A percentile compares a stretch with the other conserved stretches of the same genome.
Evolutionary conservation across 2,797 vertebrate genomes (phyloP).

Genomic region (Cynodonichthys magdalenae): DNA sequence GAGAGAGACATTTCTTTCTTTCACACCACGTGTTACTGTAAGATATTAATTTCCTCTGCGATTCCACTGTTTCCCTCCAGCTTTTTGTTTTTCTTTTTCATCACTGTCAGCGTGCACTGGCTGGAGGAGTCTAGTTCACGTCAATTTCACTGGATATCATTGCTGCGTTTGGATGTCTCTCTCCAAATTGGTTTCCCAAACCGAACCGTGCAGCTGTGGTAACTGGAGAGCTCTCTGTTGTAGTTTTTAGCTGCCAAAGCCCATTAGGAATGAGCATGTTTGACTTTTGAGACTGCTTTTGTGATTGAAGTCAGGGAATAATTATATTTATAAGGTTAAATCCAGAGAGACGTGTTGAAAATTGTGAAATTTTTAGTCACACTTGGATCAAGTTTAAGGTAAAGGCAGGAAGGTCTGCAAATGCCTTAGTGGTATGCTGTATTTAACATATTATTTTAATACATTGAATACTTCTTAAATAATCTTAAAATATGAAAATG

Average conservation of each 20-base stretch:
- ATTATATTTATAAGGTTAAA: conserved; percentile 50
- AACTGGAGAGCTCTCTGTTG: conserved; percentile 63
- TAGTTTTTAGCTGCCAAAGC: conserved; percentile 59
- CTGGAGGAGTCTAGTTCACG: conserved; percentile 65
- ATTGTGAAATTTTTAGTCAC: conserved; percentile 33
- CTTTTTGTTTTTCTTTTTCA: conserved; percentile 72
- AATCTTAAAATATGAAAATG: conserved; percentile 5
- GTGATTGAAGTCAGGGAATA: conserved; percentile 56
- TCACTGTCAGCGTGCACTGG: conserved; percentile 64
- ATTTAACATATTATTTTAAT: conserved; percentile 31
- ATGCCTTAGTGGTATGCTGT: conserved; percentile 28
- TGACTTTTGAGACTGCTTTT: conserved; percentile 60
- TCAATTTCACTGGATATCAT: conserved; percentile 56
- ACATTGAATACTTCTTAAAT: conserved; percentile 25
- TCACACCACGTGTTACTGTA: conserved; percentile 75
- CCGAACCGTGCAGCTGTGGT: conserved; percentile 67
- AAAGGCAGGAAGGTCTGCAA: conserved; percentile 17
- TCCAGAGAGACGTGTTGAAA: conserved; percentile 41
- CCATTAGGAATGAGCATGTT: conserved; percentile 67
- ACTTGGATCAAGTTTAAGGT: conserved; percentile 21
- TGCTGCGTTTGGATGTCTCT: conserved; percentile 63
- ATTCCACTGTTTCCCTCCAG: conserved; percentile 56
- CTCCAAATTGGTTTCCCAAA: conserved; percentile 66
- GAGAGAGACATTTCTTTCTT: conserved; percentile 72
- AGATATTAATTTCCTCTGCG: conserved; percentile 76